Evolutionary conservation across 2,113 vertebrate genomes (phyloP), one percentile per base, ranked within the genome.

Genomic region (Brachirus orientalis): DNA sequence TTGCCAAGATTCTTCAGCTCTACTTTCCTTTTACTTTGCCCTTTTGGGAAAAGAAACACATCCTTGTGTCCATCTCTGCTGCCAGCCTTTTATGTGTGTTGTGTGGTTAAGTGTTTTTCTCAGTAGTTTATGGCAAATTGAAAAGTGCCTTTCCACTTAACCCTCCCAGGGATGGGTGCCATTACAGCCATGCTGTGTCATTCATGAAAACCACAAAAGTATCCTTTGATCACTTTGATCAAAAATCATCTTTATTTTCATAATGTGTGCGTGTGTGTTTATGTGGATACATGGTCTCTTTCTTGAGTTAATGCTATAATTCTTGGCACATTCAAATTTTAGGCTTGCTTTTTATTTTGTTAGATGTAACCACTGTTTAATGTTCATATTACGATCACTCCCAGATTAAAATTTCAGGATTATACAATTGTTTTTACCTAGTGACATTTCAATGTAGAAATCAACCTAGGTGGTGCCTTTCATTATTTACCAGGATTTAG

Each of bases 91-190:
- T 68, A 8, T 80, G 80, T 79, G 73, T 70, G 77, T 79, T 77
- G 72, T 73, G 36, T 61, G 70, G 85, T 88, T 89, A 87, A 90
- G 87, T 90, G 87, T 88, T 86, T 88, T 87, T 81, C 84, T 81
- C 68, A 71, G 78, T 87, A 82, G 57, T 86, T 85, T 72, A 66
- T 61, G 73, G 48, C 51, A 44, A 75, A 78, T 71, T 86, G 83
- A 82, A 76, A 89, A 90, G 82, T 78, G 80, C 83, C 73, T 84
- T 82, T 11, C 35, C 78, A 84, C 80, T 74, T 71, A 5, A 36
- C 68, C 83, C 87, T 86, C 87, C 47, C 22, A 58, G 84, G 87
- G 63, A 75, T 69, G n/a, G 78, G 58, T 77, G 84, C 80, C 80
- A 82, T 84, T 86, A 85, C 63, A 75, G 77, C 75, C 58, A 56